Evolutionary conservation across 2,113 vertebrate species (phyloP).

Genomic region (Herpetotheres cachinnans): DNA sequence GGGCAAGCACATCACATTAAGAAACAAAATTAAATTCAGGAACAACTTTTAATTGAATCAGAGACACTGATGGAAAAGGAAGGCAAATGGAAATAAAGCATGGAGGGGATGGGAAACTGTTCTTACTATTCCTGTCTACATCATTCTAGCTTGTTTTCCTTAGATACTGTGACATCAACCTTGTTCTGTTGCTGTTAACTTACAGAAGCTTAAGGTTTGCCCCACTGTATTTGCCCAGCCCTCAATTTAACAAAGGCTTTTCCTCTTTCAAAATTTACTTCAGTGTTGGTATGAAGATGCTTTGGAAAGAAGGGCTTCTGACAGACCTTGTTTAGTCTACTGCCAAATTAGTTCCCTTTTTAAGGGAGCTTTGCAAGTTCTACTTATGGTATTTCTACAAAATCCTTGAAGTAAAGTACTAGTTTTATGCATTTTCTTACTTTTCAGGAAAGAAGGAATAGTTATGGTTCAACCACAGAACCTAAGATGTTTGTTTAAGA

Average conservation of each 20-base stretch:
- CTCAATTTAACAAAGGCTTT: neutral
- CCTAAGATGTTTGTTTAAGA: neutral
- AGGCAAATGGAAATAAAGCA: neutral
- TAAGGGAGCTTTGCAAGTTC: neutral
- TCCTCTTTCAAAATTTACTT: neutral
- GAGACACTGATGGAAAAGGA: neutral
- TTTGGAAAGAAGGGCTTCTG: neutral
- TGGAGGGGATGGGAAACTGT: neutral
- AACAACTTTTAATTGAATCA: neutral
- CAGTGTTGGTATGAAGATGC: neutral
- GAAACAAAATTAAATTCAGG: neutral
- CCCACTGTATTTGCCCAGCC: neutral
- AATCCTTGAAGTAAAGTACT: neutral
- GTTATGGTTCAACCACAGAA: neutral
- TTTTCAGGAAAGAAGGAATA: neutral
- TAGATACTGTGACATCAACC: neutral
- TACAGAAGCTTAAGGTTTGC: neutral
- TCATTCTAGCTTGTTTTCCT: neutral
- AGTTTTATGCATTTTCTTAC: neutral
- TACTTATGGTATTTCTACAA: neutral
- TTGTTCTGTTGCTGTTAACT: neutral
- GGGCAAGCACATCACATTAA: neutral
- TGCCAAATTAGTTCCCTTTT: neutral
- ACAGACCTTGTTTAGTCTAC: neutral
- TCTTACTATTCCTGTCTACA: neutral